Base-by-base conservation (phyloP, 2,113 vertebrate species). In the Etheostoma cragini region DNA sequence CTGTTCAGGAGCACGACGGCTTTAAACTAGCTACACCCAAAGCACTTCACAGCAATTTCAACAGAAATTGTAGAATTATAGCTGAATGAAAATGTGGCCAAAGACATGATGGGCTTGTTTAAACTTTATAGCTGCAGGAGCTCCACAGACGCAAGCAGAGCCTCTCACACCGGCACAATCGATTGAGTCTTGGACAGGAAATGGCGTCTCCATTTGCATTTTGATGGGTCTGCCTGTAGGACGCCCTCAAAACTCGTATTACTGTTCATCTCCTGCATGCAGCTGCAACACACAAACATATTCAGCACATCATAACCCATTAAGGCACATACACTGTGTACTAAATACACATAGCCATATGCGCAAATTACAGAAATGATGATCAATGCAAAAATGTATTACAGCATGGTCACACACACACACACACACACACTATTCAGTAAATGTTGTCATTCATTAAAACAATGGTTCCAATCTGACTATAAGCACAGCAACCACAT, bases 181-280 rank as follows among this genome's bases (percentile, higher is more conserved):
- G 17, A 47, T 5, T 35, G 74, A 72, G 57, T 61, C 57, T 42
- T 72, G 30, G 14, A 38, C 35, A 42, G 60, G 33, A 81, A 72
- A 83, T 72, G 76, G 54, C 61, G 35, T 66, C 16, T 17, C 47
- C 46, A 80, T 87, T 87, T 83, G 80, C 85, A 87, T 87, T 80
- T 87, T 87, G 80, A 87, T 87, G 67, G 50, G 63, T 68, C 76
- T 80, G 72, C 50, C 64, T 70, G 33, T 72, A 87, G 84, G 63
- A 78, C 62, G 77, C 47, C 67, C 83, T 78, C 77, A 60, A 21
- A 79, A 72, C 76, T 76, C 67, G 30, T 73, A 83, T 77, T 77
- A 58, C 67, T 46, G 56, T 56, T 42, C 76, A 68, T 81, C 81
- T 73, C 71, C 54, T 52, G 49, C 80, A 66, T 35, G 54, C 22